Evolutionary conservation across 2,113 vertebrate genomes (phyloP).

Genomic region (Myotis yumanensis): DNA sequence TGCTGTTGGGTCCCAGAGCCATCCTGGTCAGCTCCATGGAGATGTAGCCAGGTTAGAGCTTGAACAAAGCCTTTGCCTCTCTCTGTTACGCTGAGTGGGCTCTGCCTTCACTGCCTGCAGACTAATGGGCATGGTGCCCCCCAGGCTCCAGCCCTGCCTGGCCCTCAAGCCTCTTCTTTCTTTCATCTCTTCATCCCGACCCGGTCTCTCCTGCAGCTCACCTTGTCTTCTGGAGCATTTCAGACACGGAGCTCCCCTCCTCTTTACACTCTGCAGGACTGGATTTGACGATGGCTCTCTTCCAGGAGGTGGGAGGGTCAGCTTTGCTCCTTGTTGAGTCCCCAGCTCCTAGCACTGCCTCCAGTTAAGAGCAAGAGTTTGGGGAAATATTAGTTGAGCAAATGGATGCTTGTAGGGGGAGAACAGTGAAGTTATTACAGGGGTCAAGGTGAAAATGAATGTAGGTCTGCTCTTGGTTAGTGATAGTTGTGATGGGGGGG

Average conservation of each 20-base stretch:
- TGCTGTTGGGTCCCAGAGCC: background rate
- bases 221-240: background rate
- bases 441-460: background rate
- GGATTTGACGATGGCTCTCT: background rate
- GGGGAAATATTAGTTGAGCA: background rate
- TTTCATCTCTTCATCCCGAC: background rate
- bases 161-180: background rate
- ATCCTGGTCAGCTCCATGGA: rapidly evolving
- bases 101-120: no score
- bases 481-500: background rate
- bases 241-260: background rate
- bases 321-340: background rate
- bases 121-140: rapidly evolving
- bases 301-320: background rate
- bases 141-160: background rate
- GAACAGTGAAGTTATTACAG: background rate
- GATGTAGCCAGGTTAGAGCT: background rate
- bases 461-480: background rate
- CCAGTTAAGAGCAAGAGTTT: background rate
- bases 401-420: background rate
- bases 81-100: no score
- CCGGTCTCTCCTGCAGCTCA: background rate
- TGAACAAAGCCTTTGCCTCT: background rate
- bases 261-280: background rate
- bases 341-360: background rate